These are phyloP conservation scores for Chirona hameri DNA, from an alignment of 2,888 invertebrate species.

Conservation along the genomic window DNA sequence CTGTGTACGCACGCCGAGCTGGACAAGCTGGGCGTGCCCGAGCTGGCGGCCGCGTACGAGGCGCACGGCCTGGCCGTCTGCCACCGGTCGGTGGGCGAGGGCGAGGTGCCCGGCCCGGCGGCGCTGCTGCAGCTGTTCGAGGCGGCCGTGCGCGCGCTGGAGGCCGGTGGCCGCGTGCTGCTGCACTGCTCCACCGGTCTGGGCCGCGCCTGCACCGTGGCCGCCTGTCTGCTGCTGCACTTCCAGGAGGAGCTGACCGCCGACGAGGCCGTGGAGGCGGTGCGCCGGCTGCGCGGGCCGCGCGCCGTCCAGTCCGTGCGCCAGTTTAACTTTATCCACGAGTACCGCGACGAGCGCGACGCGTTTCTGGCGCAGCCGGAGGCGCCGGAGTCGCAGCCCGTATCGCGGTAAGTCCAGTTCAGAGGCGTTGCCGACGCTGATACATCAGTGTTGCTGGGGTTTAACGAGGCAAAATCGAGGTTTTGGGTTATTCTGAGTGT, in stretches of 20 bases:
- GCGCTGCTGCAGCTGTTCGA: conserved; percentile 14
- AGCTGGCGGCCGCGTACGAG: neutral
- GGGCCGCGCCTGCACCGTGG: conserved; percentile 31
- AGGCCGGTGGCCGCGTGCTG: conserved; percentile 25
- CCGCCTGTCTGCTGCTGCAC: conserved; percentile 29
- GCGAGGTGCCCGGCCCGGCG: conserved; percentile 25
- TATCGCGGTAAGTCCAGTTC: neutral
- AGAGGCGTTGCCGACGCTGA: no score
- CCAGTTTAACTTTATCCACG: conserved; percentile 31
- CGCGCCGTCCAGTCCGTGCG: conserved; percentile 30
- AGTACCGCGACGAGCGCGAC: conserved; percentile 26
- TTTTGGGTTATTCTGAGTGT: no score
- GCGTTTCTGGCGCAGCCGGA: neutral
- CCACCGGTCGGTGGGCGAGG: conserved; percentile 29
- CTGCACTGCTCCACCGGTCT: conserved; percentile 31
- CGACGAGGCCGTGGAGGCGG: conserved; percentile 4
- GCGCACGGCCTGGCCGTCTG: neutral
- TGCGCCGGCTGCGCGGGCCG: conserved; percentile 32
- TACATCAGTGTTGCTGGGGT: no score
- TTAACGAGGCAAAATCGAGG: no score
- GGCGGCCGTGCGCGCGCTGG: conserved; percentile 2
- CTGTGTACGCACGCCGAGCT: conserved; percentile 29
- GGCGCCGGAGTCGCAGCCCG: neutral
- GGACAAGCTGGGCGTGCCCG: conserved; percentile 5
- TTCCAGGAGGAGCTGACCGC: conserved; percentile 10